phyloP scores from a whole-genome alignment of 1,140 invertebrate species.

The Palaemon carinicauda region DNA sequence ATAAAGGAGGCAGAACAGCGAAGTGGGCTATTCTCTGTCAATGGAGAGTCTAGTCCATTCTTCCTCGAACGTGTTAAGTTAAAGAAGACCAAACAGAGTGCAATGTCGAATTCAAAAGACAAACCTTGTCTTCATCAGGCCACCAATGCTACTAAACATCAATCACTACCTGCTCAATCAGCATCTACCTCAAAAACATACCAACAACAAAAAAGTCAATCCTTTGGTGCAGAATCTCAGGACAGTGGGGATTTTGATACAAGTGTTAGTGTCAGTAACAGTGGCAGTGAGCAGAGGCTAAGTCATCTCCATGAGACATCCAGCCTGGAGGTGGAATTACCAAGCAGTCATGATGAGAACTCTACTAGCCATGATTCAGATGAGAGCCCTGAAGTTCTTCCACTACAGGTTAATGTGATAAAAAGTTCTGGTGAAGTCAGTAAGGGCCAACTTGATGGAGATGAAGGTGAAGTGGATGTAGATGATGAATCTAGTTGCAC shows the following conservation, averaged over 20 bases:
- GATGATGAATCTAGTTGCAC: not conserved
- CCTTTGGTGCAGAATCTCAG: conserved; percentile 42
- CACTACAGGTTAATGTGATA: not conserved
- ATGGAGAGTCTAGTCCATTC: conserved; percentile 14
- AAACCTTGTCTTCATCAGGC: conserved; percentile 44
- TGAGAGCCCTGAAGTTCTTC: conserved; percentile 6
- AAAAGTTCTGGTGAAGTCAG: not conserved
- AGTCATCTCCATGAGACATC: conserved; percentile 53
- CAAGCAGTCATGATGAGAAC: conserved; percentile 54
- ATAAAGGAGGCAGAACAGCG: not conserved
- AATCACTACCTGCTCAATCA: not conserved
- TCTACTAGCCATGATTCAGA: conserved; percentile 53
- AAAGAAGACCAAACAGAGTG: conserved; percentile 25
- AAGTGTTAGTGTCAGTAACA: conserved; percentile 31
- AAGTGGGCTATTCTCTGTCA: not conserved
- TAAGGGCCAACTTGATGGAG: not conserved
- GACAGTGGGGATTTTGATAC: conserved; percentile 29
- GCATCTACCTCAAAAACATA: conserved; percentile 9
- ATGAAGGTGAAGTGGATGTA: not conserved
- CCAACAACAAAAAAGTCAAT: conserved; percentile 34
- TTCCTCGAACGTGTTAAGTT: not conserved
- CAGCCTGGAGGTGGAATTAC: conserved; percentile 53
- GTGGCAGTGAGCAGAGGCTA: conserved; percentile 39
- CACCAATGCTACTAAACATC: not conserved
- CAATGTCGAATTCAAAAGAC: conserved; percentile 46